phyloP scores from a whole-genome alignment of 1,140 invertebrate genomes.

The Brachionus asplanchnoidis region DNA sequence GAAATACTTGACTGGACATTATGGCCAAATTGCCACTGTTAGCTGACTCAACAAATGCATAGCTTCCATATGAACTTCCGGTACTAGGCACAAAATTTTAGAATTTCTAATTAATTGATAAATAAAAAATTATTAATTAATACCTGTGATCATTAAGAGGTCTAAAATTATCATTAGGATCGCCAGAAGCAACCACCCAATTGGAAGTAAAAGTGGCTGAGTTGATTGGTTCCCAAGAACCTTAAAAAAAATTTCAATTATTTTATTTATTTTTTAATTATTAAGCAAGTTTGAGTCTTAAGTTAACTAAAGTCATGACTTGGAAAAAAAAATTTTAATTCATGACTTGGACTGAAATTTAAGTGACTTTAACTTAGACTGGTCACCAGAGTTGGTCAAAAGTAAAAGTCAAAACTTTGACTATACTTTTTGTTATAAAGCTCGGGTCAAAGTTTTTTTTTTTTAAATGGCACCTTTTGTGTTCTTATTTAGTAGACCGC shows the following conservation, averaged over 20 bases:
- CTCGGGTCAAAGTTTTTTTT: too few species aligned
- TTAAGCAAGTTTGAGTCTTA: too few species aligned
- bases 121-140: background rate
- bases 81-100: background rate
- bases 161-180: background rate
- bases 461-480: too few species aligned
- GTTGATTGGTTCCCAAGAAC: slow-evolving; percentile 11
- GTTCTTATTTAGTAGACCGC: too few species aligned
- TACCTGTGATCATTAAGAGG: background rate
- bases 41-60: slow-evolving; percentile 13
- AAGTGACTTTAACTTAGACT: too few species aligned
- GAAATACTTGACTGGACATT: slow-evolving; percentile 22
- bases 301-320: too few species aligned
- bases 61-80: background rate
- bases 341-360: too few species aligned
- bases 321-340: too few species aligned
- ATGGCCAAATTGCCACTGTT: background rate
- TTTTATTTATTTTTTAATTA: too few species aligned
- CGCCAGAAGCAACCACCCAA: slow-evolving; percentile 7
- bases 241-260: background rate
- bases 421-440: too few species aligned
- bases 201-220: background rate
- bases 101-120: background rate
- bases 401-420: too few species aligned
- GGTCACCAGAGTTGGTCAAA: too few species aligned